A percentile compares a stretch with the other conserved stretches of the same genome.
phyloP scores from a whole-genome alignment of 53 echinoderm and acorn worm genomes.

The Apostichopus leukothele region DNA sequence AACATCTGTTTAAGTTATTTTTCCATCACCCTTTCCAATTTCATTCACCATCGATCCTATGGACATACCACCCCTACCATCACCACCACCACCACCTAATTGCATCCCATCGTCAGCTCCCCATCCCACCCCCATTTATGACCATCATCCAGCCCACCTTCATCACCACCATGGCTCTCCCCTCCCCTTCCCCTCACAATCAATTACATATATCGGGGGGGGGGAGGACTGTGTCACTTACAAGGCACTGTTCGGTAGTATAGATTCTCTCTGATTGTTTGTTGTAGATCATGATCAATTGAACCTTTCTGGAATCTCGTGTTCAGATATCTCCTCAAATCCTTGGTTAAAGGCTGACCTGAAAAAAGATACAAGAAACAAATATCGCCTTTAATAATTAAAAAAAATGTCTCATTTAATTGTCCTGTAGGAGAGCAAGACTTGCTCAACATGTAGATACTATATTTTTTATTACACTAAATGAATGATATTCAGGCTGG shows the following conservation, averaged over 20 bases:
- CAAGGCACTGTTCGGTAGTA: conserved; percentile 97
- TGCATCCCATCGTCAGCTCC: neutral
- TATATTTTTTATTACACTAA: too few relatives aligned
- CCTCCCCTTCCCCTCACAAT: too few relatives aligned
- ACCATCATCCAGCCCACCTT: too few relatives aligned
- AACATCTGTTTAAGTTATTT: too few relatives aligned
- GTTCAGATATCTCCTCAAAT: conserved; percentile 83
- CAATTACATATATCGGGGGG: too few relatives aligned
- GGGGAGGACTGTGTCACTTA: conserved; percentile 54
- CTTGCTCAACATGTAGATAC: too few relatives aligned
- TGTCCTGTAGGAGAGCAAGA: too few relatives aligned
- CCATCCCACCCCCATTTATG: neutral
- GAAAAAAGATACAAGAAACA: neutral
- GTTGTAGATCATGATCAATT: conserved; percentile 90
- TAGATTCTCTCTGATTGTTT: conserved; percentile 93
- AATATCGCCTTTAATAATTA: neutral
- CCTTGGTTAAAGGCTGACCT: conserved; percentile 91
- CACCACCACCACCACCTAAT: neutral
- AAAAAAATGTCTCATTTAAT: too few relatives aligned
- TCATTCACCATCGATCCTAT: too few relatives aligned
- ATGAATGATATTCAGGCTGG: too few relatives aligned
- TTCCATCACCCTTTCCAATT: too few relatives aligned
- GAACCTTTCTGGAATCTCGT: conserved; percentile 93
- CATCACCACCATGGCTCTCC: too few relatives aligned
- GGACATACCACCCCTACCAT: neutral